Conservation (phyloP, 2,888 invertebrate species). For the Eurytoma adleriae region DNA sequence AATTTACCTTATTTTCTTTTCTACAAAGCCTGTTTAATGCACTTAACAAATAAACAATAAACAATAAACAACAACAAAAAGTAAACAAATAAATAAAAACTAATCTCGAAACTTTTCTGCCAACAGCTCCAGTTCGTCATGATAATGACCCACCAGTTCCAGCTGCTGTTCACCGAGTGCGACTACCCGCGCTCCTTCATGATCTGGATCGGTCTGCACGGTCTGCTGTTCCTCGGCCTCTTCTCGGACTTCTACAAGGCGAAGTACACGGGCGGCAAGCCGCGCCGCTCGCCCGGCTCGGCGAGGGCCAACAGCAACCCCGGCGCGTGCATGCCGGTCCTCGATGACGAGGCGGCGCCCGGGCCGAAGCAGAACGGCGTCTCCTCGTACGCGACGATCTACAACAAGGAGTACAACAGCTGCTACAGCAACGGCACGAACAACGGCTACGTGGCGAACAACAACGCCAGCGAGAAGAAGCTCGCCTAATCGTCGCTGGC, state of each 20-base stretch:
- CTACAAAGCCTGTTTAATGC: too few relatives aligned
- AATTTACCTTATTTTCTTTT: too few relatives aligned
- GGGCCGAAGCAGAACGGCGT: conserved; percentile 69
- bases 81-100: too few relatives aligned
- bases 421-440: conserved; percentile 82
- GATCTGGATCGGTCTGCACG: conserved; percentile 96
- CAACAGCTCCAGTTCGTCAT: conserved; percentile 92
- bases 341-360: conserved; percentile 75
- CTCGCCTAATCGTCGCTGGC: conserved; percentile 67
- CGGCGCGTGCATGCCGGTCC: conserved; percentile 85
- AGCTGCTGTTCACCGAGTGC: conserved; percentile 92
- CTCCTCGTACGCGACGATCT: conserved; percentile 77
- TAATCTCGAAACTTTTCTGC: not conserved
- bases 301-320: conserved; percentile 59
- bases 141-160: conserved; percentile 94
- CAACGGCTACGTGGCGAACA: conserved; percentile 79
- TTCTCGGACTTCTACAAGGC: conserved; percentile 97
- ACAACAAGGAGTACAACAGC: conserved; percentile 79
- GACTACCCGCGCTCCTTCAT: conserved; percentile 94
- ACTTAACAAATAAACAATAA: too few relatives aligned
- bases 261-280: conserved; percentile 79
- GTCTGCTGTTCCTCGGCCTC: conserved; percentile 93
- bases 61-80: too few relatives aligned
- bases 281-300: not conserved
- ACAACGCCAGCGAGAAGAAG: conserved; percentile 72